Evolutionary conservation across 2,113 vertebrate genomes (phyloP).

Genomic region (sheep (Ovis aries)): DNA sequence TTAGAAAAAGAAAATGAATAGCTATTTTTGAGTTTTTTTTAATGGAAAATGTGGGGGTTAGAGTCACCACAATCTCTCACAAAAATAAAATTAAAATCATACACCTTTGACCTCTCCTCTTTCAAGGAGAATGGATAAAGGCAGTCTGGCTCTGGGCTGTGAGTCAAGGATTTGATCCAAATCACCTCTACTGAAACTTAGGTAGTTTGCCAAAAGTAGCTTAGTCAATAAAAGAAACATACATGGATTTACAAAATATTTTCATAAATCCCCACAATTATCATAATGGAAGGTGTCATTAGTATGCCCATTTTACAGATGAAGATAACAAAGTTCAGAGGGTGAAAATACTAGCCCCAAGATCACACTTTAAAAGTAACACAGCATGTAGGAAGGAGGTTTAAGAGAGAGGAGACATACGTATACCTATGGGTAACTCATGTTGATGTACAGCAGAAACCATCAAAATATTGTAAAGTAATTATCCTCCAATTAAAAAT

Average conservation of each 20-base stretch:
- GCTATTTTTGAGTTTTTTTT: conserved; percentile 38
- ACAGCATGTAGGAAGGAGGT: not conserved
- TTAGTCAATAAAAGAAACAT: conserved; percentile 42
- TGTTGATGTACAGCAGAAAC: not conserved
- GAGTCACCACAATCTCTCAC: conserved; percentile 22
- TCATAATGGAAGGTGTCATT: not conserved
- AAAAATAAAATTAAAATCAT: conserved; percentile 64
- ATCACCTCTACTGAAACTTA: conserved; percentile 55
- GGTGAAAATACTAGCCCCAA: not conserved
- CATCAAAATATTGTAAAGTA: not conserved
- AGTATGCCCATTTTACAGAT: conserved; percentile 17
- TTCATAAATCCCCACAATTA: not conserved
- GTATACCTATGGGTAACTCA: not conserved
- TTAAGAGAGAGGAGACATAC: not conserved
- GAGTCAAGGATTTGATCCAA: conserved; percentile 52
- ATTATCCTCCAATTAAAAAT: not conserved
- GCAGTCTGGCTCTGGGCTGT: conserved; percentile 49
- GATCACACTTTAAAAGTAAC: not conserved
- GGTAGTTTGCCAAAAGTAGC: conserved; percentile 34
- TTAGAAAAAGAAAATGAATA: conserved; percentile 64
- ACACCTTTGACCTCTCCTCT: conserved; percentile 45
- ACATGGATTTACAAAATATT: conserved; percentile 30
- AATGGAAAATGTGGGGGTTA: conserved; percentile 37
- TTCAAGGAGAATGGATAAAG: conserved; percentile 53
- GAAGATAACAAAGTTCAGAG: not conserved